Conservation (phyloP, 2,797 vertebrate species). For the Lindbergichthys nudifrons region DNA sequence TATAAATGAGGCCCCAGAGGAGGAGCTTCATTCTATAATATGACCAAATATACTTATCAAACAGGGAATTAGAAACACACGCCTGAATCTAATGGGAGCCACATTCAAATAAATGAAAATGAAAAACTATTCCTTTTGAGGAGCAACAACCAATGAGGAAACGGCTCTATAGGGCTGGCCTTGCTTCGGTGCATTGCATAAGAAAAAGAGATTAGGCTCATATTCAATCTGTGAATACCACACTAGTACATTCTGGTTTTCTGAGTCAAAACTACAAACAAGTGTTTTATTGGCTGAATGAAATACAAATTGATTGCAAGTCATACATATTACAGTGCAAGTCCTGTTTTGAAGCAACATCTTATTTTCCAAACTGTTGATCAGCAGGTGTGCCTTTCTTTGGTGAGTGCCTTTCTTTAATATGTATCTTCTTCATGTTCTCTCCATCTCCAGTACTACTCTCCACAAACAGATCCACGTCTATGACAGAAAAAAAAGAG, state of each 20-base stretch:
- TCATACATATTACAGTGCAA: constrained; percentile 65
- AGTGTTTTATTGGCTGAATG: constrained; percentile 47
- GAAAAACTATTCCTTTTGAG: no score
- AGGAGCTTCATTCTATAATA: no score
- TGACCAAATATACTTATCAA: no score
- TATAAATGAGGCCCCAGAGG: no score
- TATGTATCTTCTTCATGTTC: not conserved
- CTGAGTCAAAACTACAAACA: constrained; percentile 33
- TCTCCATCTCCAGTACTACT: constrained; percentile 25
- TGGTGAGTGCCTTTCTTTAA: not conserved
- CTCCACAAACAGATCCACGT: constrained; percentile 67
- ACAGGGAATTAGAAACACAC: no score
- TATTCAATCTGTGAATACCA: not conserved
- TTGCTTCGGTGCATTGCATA: no score
- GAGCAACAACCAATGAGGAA: no score
- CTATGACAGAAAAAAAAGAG: constrained; percentile 40
- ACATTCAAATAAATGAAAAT: no score
- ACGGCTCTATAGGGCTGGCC: no score
- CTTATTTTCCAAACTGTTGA: constrained; percentile 6
- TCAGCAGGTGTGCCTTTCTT: constrained; percentile 13
- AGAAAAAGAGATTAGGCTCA: no score
- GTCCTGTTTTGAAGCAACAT: constrained; percentile 32
- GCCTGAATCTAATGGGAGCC: no score
- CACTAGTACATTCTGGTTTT: constrained; percentile 4
- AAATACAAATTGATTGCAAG: constrained; percentile 35